Evolutionary conservation across 2,888 invertebrate genomes (phyloP).

Genomic region (Caenorhabditis sp.): DNA sequence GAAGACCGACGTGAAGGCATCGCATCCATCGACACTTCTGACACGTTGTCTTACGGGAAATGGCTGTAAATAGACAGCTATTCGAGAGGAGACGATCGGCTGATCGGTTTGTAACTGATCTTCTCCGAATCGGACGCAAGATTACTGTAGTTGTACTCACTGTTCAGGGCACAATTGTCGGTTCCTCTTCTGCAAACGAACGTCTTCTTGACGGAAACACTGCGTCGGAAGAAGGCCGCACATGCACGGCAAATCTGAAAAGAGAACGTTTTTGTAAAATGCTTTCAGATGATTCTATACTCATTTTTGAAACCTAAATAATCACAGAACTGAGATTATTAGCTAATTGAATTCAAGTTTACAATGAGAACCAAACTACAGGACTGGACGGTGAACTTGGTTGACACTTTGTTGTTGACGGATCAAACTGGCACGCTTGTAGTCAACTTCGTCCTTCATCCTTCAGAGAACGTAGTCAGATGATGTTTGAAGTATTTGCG

Average conservation of each 20-base stretch:
- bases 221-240: constrained; percentile 57
- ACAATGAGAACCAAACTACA: constrained; percentile 5
- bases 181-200: constrained; percentile 56
- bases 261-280: no score
- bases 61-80: constrained; percentile 35
- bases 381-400: neutral
- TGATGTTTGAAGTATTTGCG: neutral
- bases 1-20: constrained; percentile 52
- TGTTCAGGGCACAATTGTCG: constrained; percentile 51
- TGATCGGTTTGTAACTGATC: constrained; percentile 37
- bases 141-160: constrained; percentile 26
- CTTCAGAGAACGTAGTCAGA: neutral
- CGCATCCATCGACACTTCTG: constrained; percentile 58
- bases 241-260: constrained; percentile 60
- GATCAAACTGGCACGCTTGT: constrained; percentile 3
- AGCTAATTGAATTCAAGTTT: no score
- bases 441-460: constrained; percentile 1
- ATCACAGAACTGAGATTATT: no score
- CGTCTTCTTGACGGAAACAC: constrained; percentile 44
- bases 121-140: neutral
- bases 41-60: constrained; percentile 54
- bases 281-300: no score
- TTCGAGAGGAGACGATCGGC: neutral
- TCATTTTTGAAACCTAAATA: no score
- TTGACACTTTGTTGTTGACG: neutral